Percentiles rank a stretch among this genome's conserved stretches.
These are phyloP conservation scores for Perithous albicinctus DNA, from an alignment of 2,888 invertebrate species.

Conservation along the genomic window DNA sequence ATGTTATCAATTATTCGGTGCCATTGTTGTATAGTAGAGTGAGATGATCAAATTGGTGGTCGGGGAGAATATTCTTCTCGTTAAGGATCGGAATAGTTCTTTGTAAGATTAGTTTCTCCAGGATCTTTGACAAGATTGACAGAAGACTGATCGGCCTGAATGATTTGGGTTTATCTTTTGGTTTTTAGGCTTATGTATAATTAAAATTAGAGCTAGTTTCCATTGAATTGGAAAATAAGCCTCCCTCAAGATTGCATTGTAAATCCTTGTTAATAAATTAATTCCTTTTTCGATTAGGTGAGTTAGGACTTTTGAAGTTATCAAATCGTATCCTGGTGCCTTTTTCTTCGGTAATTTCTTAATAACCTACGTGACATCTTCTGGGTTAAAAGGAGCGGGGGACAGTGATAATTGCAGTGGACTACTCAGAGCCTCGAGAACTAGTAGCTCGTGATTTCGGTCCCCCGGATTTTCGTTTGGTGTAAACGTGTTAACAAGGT, in stretches of 20 bases:
- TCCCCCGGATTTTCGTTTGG: background rate
- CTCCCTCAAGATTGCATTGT: background rate
- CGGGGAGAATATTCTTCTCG: background rate
- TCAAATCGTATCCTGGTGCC: slow-evolving; percentile 1
- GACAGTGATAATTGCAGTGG: no score
- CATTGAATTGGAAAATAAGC: background rate
- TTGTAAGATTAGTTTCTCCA: background rate
- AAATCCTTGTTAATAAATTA: background rate
- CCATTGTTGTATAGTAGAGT: background rate
- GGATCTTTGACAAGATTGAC: background rate
- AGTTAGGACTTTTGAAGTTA: background rate
- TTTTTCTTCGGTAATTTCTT: background rate
- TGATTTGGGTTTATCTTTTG: background rate
- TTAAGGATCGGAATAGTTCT: background rate
- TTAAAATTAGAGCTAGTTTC: background rate
- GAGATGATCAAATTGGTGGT: background rate
- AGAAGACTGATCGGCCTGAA: slow-evolving; percentile 8
- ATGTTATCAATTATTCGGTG: background rate
- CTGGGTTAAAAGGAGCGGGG: no score
- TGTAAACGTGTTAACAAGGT: slow-evolving; percentile 51
- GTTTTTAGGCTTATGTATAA: slow-evolving; percentile 14
- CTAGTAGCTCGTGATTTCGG: slow-evolving; percentile 31
- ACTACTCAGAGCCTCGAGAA: no score
- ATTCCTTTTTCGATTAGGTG: background rate
- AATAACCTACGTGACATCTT: background rate